A percentile compares a stretch with the other conserved stretches of the same genome.
Conservation (phyloP, 2,888 invertebrate genomes). For the Pardosa pseudoannulata region DNA sequence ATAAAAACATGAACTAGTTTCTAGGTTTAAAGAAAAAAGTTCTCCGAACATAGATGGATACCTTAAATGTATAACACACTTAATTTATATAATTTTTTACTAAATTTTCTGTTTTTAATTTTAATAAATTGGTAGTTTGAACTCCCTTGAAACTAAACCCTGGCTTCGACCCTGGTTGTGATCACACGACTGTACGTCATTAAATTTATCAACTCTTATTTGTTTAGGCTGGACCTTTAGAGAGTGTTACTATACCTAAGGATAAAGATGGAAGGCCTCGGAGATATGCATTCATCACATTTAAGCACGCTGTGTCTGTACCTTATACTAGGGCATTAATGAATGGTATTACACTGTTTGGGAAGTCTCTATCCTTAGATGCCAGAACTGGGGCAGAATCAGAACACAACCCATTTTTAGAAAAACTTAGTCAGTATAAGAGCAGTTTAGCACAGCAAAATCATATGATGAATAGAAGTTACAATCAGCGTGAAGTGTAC, state of each 20-base stretch:
- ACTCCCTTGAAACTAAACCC: neutral
- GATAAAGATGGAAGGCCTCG: conserved; percentile 85
- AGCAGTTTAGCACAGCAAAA: neutral
- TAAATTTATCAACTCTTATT: conserved; percentile 42
- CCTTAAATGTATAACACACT: too few relatives aligned
- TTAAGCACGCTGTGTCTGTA: conserved; percentile 85
- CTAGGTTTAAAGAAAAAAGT: too few relatives aligned
- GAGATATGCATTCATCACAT: conserved; percentile 87
- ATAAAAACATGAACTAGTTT: too few relatives aligned
- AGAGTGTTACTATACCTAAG: conserved; percentile 86
- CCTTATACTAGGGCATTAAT: conserved; percentile 86
- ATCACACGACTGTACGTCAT: neutral
- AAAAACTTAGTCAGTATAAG: conserved; percentile 37
- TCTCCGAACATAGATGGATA: too few relatives aligned
- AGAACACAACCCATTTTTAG: conserved; percentile 59
- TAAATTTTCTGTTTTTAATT: too few relatives aligned
- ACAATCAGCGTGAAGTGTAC: neutral
- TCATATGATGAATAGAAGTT: neutral
- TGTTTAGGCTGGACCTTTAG: conserved; percentile 86
- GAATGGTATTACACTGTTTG: conserved; percentile 84
- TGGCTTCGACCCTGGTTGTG: neutral
- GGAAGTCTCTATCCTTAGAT: conserved; percentile 76
- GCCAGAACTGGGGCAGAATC: conserved; percentile 42
- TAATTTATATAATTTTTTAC: too few relatives aligned
- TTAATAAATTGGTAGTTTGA: too few relatives aligned